phyloP scores from a whole-genome alignment of 2,797 vertebrate species.

The Toxotes lorentzi region DNA sequence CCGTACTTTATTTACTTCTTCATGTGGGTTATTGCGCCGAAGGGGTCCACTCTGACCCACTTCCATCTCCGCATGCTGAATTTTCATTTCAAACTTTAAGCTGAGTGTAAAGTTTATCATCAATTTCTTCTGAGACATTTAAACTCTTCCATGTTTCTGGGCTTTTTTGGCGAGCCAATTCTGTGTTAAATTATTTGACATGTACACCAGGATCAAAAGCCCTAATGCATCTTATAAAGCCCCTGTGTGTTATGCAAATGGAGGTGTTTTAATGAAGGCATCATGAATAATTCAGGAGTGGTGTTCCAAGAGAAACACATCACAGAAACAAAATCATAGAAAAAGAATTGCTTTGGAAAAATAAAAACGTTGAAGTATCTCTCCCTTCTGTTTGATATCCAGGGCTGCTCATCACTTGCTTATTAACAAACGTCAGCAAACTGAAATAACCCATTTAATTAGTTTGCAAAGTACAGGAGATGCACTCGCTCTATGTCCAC shows the following conservation, averaged over 20 bases:
- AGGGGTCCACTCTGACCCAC: slow-evolving; percentile 72
- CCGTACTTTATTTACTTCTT: slow-evolving; percentile 63
- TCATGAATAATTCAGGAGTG: slow-evolving; percentile 82
- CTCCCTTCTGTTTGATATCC: slow-evolving; percentile 65
- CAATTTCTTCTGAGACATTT: slow-evolving; percentile 50
- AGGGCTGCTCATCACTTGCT: slow-evolving; percentile 59
- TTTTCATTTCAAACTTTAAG: slow-evolving; percentile 47
- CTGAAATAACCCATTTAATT: slow-evolving; percentile 58
- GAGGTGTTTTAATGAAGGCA: slow-evolving; percentile 79
- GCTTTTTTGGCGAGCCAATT: slow-evolving; percentile 42
- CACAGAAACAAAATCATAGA: slow-evolving; percentile 66
- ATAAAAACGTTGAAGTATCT: slow-evolving; percentile 60
- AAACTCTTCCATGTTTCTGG: slow-evolving; percentile 12
- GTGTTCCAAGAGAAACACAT: slow-evolving; percentile 67
- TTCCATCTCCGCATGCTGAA: slow-evolving; percentile 53
- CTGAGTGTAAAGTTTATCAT: slow-evolving; percentile 36
- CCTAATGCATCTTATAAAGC: slow-evolving; percentile 64
- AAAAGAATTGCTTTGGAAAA: slow-evolving; percentile 66
- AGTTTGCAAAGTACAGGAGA: slow-evolving; percentile 41
- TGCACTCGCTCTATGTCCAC: slow-evolving; percentile 37
- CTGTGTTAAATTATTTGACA: slow-evolving; percentile 77
- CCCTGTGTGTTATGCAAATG: slow-evolving; percentile 82
- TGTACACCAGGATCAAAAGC: slow-evolving; percentile 78
- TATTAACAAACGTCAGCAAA: slow-evolving; percentile 58
- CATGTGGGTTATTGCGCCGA: slow-evolving; percentile 64